These are phyloP conservation scores for Tetrapedia diversipes DNA, from an alignment of 2,888 invertebrate species.

Conservation along the genomic window DNA sequence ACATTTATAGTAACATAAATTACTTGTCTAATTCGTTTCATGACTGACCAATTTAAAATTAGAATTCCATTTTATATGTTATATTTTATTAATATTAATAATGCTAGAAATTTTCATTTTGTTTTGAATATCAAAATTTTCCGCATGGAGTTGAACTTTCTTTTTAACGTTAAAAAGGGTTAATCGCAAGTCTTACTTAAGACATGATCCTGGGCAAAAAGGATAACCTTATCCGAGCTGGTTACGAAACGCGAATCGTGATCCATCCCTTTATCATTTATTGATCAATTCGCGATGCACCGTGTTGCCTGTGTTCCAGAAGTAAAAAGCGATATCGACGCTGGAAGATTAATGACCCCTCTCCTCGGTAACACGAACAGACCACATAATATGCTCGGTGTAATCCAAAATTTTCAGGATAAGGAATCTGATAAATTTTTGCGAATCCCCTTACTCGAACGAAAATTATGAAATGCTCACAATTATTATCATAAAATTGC, in stretches of 20 bases:
- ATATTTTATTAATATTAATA: too few relatives aligned
- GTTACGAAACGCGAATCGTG: conserved; percentile 32
- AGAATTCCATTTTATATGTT: too few relatives aligned
- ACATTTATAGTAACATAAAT: too few relatives aligned
- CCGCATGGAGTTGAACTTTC: too few relatives aligned
- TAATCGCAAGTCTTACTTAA: too few relatives aligned
- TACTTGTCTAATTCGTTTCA: too few relatives aligned
- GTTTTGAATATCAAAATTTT: too few relatives aligned
- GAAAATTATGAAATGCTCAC: neutral
- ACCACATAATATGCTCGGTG: conserved; percentile 16
- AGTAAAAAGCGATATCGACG: conserved; percentile 20
- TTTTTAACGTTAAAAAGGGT: too few relatives aligned
- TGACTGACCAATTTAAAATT: too few relatives aligned
- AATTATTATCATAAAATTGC: too few relatives aligned
- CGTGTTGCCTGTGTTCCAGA: neutral
- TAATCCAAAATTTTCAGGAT: conserved; percentile 13
- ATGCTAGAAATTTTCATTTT: too few relatives aligned
- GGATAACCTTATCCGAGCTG: conserved; percentile 15
- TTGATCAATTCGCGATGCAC: conserved; percentile 46
- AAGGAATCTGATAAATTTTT: conserved; percentile 23
- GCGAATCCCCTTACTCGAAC: neutral
- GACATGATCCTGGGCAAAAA: too few relatives aligned
- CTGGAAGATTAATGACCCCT: conserved; percentile 35
- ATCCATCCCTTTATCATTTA: conserved; percentile 42
- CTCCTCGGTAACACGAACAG: neutral